These are phyloP conservation scores for Myripristis jacobus DNA, from an alignment of 2,797 vertebrate species.

Conservation along the genomic window DNA sequence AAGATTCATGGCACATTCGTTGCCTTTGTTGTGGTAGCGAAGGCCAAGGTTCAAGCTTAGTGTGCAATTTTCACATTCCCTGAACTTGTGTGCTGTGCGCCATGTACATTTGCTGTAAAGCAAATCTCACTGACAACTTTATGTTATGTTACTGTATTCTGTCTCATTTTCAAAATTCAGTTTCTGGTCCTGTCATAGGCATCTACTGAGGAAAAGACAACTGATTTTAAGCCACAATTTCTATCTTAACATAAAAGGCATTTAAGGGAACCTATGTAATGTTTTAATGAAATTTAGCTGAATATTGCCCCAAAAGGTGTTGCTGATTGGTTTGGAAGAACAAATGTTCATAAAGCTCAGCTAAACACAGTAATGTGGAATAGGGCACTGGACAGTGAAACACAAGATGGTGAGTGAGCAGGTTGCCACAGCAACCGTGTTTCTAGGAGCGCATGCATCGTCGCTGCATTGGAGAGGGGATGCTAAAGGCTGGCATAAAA, in stretches of 20 bases:
- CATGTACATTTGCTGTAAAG: slow-evolving; percentile 7
- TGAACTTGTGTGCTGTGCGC: neutral
- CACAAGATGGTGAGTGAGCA: slow-evolving; percentile 85
- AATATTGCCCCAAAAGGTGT: slow-evolving; percentile 21
- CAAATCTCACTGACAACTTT: neutral
- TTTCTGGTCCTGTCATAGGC: neutral
- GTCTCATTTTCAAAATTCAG: neutral
- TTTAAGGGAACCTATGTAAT: neutral
- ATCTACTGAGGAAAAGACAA: neutral
- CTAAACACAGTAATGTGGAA: slow-evolving; percentile 75
- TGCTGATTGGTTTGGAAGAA: slow-evolving; percentile 42
- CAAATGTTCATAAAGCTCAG: slow-evolving; percentile 66
- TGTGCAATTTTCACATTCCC: neutral
- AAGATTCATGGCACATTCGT: slow-evolving; percentile 42
- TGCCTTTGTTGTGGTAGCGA: slow-evolving; percentile 31
- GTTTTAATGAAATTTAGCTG: slow-evolving; percentile 27
- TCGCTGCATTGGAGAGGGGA: slow-evolving; percentile 75
- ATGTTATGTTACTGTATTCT: neutral
- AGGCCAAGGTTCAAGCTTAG: slow-evolving; percentile 40
- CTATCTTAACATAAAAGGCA: slow-evolving; percentile 1
- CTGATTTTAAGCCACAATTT: neutral
- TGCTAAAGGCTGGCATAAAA: slow-evolving; percentile 69
- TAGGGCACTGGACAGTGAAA: slow-evolving; percentile 82
- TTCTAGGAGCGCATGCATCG: slow-evolving; percentile 79
- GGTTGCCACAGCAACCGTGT: slow-evolving; percentile 84